Evolutionary conservation across 1,140 invertebrate genomes (phyloP), one percentile per base, ranked within the genome.

Genomic region (Phenacoccus solenopsis): DNA sequence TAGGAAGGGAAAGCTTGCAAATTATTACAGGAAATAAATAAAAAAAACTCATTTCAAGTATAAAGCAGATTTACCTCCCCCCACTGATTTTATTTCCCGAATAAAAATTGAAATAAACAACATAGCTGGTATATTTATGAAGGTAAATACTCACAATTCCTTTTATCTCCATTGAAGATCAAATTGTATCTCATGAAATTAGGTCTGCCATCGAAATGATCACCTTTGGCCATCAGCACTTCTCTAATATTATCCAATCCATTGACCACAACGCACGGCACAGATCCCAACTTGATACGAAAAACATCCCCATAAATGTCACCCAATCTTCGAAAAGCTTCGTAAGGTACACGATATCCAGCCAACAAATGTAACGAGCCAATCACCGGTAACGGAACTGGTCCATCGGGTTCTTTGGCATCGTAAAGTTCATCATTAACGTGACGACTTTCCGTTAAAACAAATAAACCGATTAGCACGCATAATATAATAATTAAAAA

Each of bases 131-230:
- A 59, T n/a, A n/a, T 9, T 7, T 68, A 21, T 5, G 9, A 7
- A 67, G 20, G 30, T 68, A 22, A 69, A 20, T 76, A 83, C 87
- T 88, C 81, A 89, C 87, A 88, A 74, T 88, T 87, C 71, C 88
- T 81, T 74, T 84, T 85, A 75, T 87, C 80, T 21, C 85, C 85
- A 59, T 80, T 79, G 77, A 89, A 89, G 1, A 89, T 80, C 22
- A 83, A 76, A 70, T 84, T 79, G 75, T 86, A 87, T 73, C 88
- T 77, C 21, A 77, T 71, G 73, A 89, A 88, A 75, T 86, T 82
- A 0, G 87, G 87, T 49, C 88, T 76, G 32, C 83, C 82, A 73
- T 87, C 85, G 73, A 89, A 89, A 67, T 84, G 80, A 12, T 81
- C 77, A 16, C 83, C 83, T 73, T 87, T 86, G 22, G 77, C 77